A percentile compares a stretch with the other conserved stretches of the same genome.
phyloP scores from a whole-genome alignment of 2,888 invertebrate species.

The Hyposoter didymator region DNA sequence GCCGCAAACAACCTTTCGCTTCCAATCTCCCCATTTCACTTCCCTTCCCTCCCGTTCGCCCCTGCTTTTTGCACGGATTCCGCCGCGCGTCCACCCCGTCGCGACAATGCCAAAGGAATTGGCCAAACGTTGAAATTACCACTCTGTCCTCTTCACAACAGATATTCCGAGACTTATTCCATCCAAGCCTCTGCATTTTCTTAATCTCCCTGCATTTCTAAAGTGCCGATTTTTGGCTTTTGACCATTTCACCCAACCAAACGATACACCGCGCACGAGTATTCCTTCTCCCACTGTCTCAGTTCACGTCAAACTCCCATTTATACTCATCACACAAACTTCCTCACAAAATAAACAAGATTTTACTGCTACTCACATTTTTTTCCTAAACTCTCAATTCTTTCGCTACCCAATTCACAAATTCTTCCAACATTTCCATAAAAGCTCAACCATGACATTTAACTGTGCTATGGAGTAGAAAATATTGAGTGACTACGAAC shows the following conservation, averaged over 20 bases:
- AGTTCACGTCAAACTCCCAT: constrained; percentile 20
- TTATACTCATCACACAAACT: constrained; percentile 12
- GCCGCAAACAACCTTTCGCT: constrained; percentile 59
- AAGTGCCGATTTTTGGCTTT: constrained; percentile 65
- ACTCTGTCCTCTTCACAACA: constrained; percentile 9
- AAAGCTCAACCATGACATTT: neutral
- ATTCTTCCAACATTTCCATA: neutral
- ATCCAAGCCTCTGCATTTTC: constrained; percentile 7
- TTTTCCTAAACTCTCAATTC: constrained; percentile 25
- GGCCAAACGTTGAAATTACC: constrained; percentile 46
- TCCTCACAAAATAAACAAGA: constrained; percentile 60
- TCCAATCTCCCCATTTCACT: constrained; percentile 66
- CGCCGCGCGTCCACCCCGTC: constrained; percentile 9
- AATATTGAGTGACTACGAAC: neutral
- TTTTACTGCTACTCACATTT: constrained; percentile 16
- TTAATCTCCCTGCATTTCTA: constrained; percentile 56
- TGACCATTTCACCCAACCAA: constrained; percentile 36
- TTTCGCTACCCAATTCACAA: neutral
- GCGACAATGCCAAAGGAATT: constrained; percentile 61
- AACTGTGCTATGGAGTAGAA: neutral
- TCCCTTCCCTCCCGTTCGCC: neutral
- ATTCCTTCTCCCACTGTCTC: neutral
- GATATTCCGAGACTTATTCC: constrained; percentile 51
- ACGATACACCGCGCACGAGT: constrained; percentile 17
- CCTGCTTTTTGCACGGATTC: neutral